These are phyloP conservation scores for Carpatolechia fugitivella DNA, from an alignment of 2,888 invertebrate species.

Conservation along the genomic window DNA sequence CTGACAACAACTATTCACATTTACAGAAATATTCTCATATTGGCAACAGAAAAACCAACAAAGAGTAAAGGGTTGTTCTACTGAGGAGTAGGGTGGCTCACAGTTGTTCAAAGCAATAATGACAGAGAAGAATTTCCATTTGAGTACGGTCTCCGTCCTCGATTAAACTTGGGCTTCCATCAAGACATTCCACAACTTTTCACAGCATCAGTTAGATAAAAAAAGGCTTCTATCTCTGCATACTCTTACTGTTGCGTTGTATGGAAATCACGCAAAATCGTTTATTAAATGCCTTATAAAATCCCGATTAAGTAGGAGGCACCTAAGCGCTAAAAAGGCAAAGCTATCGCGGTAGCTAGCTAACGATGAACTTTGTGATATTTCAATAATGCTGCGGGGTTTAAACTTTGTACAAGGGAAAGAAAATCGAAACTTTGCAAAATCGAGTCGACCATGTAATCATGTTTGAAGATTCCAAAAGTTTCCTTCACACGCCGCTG, in stretches of 20 bases:
- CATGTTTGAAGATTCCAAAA: slow-evolving; percentile 10
- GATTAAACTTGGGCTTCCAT: slow-evolving; percentile 51
- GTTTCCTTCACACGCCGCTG: slow-evolving; percentile 4
- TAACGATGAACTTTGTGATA: background rate
- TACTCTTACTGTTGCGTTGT: too few species aligned
- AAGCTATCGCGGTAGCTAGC: background rate
- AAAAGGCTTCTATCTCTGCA: slow-evolving; percentile 31
- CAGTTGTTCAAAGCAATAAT: slow-evolving; percentile 60
- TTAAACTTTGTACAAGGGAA: background rate
- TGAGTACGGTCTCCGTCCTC: slow-evolving; percentile 46
- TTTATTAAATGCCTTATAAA: too few species aligned
- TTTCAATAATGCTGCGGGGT: background rate
- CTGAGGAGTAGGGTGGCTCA: slow-evolving; percentile 31
- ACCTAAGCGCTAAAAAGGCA: background rate
- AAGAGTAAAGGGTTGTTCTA: background rate
- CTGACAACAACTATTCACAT: background rate
- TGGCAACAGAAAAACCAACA: background rate
- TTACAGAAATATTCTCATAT: background rate
- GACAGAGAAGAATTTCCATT: slow-evolving; percentile 70
- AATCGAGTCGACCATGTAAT: slow-evolving; percentile 11
- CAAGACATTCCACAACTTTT: slow-evolving; percentile 68
- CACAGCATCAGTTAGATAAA: slow-evolving; percentile 47
- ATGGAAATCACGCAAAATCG: too few species aligned
- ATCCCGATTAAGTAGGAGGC: background rate
- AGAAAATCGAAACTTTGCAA: background rate